Conservation (phyloP, 2,113 vertebrate genomes). For the Mungos mungo region DNA sequence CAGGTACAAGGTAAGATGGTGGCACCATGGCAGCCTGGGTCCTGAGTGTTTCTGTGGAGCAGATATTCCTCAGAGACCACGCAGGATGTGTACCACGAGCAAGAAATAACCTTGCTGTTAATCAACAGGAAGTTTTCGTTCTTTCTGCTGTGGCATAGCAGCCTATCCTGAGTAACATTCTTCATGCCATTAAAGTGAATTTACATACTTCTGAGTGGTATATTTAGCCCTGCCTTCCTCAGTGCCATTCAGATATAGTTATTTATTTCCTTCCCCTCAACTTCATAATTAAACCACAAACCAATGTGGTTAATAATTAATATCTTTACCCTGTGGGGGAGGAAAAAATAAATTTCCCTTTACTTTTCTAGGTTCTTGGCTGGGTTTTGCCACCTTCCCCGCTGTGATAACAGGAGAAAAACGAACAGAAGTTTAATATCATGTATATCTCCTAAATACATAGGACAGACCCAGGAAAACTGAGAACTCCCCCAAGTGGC, state of each 20-base stretch:
- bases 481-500: background rate
- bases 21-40: background rate
- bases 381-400: no score
- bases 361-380: background rate
- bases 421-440: background rate
- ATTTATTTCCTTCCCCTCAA: background rate
- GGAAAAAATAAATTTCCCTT: background rate
- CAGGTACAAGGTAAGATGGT: background rate
- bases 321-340: background rate
- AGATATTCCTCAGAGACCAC: background rate
- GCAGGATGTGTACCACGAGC: background rate
- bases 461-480: background rate
- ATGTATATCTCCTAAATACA: background rate
- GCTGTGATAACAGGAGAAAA: background rate
- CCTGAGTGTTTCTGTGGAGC: background rate
- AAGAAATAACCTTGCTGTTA: background rate
- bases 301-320: background rate
- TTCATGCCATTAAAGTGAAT: background rate
- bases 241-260: background rate
- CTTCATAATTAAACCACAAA: background rate
- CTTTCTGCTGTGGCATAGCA: background rate
- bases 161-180: background rate
- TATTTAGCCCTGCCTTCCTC: slow-evolving; percentile 10
- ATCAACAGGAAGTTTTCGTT: background rate
- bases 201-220: background rate